Conservation (phyloP, 53 echinoderm and acorn worm species). For the Henricia sp. region DNA sequence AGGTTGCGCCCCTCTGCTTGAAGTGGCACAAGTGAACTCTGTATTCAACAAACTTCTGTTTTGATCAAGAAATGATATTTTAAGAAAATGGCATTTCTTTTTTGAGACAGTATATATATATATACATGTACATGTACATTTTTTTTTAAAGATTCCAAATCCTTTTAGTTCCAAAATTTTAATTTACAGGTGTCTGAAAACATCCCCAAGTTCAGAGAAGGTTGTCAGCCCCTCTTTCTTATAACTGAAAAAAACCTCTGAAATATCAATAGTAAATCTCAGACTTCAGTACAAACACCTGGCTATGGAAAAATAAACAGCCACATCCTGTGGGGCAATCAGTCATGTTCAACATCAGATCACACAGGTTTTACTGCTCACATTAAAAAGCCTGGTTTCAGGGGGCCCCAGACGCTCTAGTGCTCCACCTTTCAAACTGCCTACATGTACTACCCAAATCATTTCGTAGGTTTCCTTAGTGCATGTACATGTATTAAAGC, state of each 20-base stretch:
- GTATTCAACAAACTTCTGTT: too few species aligned
- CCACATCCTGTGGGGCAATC: slow-evolving; percentile 39
- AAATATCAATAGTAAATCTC: slow-evolving; percentile 17
- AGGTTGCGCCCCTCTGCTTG: too few species aligned
- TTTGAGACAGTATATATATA: too few species aligned
- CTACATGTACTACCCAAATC: neutral
- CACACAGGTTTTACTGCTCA: neutral
- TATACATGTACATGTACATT: too few species aligned
- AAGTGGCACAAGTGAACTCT: too few species aligned
- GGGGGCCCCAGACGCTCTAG: neutral
- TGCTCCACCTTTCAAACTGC: neutral
- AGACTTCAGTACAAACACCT: slow-evolving; percentile 22
- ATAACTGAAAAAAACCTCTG: neutral
- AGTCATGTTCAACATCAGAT: slow-evolving; percentile 26
- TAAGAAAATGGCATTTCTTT: too few species aligned
- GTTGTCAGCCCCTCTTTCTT: slow-evolving; percentile 9
- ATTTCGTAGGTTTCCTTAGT: too few species aligned
- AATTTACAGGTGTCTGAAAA: too few species aligned
- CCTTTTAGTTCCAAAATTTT: too few species aligned
- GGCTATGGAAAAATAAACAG: slow-evolving; percentile 38
- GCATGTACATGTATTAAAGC: too few species aligned
- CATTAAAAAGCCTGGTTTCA: neutral
- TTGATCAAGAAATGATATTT: too few species aligned
- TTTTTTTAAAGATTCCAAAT: too few species aligned
- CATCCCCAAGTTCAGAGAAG: neutral